Percentiles rank a stretch among this genome's conserved stretches.
Conservation (phyloP, 2,797 vertebrate species). For the Anas georgica region DNA sequence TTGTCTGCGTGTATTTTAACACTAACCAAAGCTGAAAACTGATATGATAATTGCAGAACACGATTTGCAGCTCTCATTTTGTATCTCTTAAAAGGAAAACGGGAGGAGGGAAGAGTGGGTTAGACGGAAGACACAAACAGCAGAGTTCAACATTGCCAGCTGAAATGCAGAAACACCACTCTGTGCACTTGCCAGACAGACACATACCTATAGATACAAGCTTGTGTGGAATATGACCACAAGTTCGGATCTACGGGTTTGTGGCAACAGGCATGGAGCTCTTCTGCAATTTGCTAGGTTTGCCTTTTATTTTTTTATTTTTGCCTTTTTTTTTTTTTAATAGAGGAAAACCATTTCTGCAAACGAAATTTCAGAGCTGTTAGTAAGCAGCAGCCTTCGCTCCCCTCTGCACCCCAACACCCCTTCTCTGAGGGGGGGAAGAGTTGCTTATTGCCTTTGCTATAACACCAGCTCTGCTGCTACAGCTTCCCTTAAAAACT, state of each 20-base stretch:
- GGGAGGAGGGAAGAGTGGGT: neutral
- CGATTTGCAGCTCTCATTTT: neutral
- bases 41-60: neutral
- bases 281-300: slow-evolving; percentile 63
- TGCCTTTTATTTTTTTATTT: neutral
- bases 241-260: slow-evolving; percentile 99
- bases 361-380: slow-evolving; percentile 51
- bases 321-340: neutral
- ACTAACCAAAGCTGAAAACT: neutral
- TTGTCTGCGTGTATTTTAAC: neutral
- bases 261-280: slow-evolving; percentile 86
- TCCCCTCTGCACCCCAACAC: neutral
- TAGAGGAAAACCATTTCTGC: slow-evolving; percentile 49
- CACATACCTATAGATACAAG: slow-evolving; percentile 99
- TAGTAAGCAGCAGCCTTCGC: neutral
- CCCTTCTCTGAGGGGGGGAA: neutral
- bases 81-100: neutral
- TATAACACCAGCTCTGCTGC: neutral
- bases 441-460: neutral
- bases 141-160: neutral
- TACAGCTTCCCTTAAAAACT: neutral
- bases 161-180: neutral
- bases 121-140: neutral
- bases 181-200: slow-evolving; percentile 84
- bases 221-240: slow-evolving; percentile 94